Base-by-base conservation (phyloP, 2,797 vertebrate species). In the Gadopsis bispinosus region DNA sequence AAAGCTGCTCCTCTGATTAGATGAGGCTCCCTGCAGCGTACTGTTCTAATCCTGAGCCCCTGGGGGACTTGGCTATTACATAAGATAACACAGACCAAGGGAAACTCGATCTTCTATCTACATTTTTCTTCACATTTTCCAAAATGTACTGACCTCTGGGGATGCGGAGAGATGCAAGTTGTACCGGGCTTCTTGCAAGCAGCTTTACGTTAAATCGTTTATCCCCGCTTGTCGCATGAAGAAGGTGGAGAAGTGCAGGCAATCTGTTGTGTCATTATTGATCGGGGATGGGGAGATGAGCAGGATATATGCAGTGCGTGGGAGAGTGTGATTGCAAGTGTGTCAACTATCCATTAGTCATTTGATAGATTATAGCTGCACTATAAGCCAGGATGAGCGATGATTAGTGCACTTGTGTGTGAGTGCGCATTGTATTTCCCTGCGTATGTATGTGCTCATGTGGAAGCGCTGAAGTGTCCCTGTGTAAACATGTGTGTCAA, bases 231-330 rank as follows among this genome's bases (percentile, higher is more conserved):
- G 73, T 75, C 80, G 47, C 69, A 75, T 22, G 62, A 31, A 35
- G 22, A 19, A 53, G 62, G 66, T 20, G 73, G 31, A 59, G 63
- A 80, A 71, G 64, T 74, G 75, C 76, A 19, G 45, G 75, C 54
- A 69, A 70, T 89, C 79, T 61, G n/a, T 64, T 26, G 43, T 77
- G 63, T 75, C 71, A 39, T 73, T 91, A 91, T 89, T 80, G 90
- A 89, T 90, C 62, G 20, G 41, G 37, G 43, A 56, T 14, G 68
- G 0, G 16, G 29, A 80, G 75, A 88, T 80, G 58, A 87, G 69
- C 33, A 45, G 56, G 63, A 81, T 83, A 62, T 69, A 67, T 4
- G 22, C 56, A 67, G 79, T 65, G 48, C 43, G 70, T 58, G 69
- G 31, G 56, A 62, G 53, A n/a, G 67, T 64, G 63, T 63, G 66